Base-by-base conservation (phyloP, 2,113 vertebrate species). In the Microcebus tavaratra region DNA sequence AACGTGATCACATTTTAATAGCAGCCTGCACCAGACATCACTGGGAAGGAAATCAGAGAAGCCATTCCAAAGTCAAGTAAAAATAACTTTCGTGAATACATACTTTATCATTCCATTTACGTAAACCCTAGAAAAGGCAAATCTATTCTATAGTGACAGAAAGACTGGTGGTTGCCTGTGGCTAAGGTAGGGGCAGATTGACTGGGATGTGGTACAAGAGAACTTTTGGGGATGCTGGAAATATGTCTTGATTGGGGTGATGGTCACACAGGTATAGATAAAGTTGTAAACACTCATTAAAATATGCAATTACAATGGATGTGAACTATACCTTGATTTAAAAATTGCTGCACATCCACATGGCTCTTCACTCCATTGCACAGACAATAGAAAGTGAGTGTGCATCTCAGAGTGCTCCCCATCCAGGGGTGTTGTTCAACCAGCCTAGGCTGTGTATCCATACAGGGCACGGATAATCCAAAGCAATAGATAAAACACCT, bases 1-100 rank as follows among this genome's bases (percentile, higher is more conserved):
- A 96, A 95, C 59, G 61, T 67, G 75, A 97, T 96, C 80, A 95
- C 65, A 78, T 95, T 98, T 97, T 97, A 96, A 97, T 95, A 94
- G 96, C 83, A 97, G 89, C 36, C 50, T 81, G 39, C 95, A 93
- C 82, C 89, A 97, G 95, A 97, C 95, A 97, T 91, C 21, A 23
- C 79, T 88, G 86, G 87, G 79, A 94, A 98, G 76, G 89, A 95
- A 95, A 97, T 93, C 78, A 72, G 92, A 96, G 95, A 95, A 89
- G 63, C 83, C 70, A 93, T 96, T 97, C 86, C 79, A 94, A 97
- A 97, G 86, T 94, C 63, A 93, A 97, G 59, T 91, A 97, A 97
- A 96, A 98, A 97, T 97, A 97, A 91, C 57, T 95, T 63, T 75
- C n/a, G 73, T 83, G 86, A 94, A 70, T 87, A 68, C 79, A 61